Evolutionary conservation across 23 tunicate genomes (phyloP), one percentile per base, ranked within the genome.

Genomic region (Diplosoma virens): DNA sequence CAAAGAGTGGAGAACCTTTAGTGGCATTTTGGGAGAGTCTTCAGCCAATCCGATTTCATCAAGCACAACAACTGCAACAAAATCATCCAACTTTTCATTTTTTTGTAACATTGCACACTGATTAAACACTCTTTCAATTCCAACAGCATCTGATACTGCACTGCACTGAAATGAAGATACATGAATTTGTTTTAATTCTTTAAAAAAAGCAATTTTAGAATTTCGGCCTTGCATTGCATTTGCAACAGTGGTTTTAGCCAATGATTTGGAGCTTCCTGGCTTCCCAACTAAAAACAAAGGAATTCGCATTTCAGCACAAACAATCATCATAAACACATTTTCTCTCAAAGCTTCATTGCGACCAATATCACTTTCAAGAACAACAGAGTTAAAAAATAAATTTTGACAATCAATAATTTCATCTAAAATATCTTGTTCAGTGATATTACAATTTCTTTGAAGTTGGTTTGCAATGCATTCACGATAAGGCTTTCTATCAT

Each of bases 31-130:
- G 32, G 80, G 80, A 9, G 92, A 86, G 46, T 86, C 92, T 79
- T 86, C 92, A 2, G 92, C 92, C 32, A 86, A 47, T 5, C 92
- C 92, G 47, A 86, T 86, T 60, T 86, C 92, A 73, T 86, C 92
- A 21, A 86, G 75, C 6, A 86, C 92, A 36, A 86, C 92, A 25
- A 72, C 80, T 9, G 92, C 92, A 23, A 82, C 79, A 71, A 32
- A 86, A 2, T 55, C 32, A 3, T 59, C 27, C 58, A 79, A 23
- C 56, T 72, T 68, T 47, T 86, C 75, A 25, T 78, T 69, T 26
- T 65, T 71, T 29, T 84, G 90, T 22, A 86, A 67, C 47, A 48
- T 66, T 16, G 80, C 79, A 80, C 92, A 86, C 36, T 86, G 92
- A 29, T 28, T 71, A 59, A 86, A 86, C 14, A 86, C 64, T 2